Base-by-base conservation (phyloP, 2,113 vertebrate species). In the Plectropomus leopardus region DNA sequence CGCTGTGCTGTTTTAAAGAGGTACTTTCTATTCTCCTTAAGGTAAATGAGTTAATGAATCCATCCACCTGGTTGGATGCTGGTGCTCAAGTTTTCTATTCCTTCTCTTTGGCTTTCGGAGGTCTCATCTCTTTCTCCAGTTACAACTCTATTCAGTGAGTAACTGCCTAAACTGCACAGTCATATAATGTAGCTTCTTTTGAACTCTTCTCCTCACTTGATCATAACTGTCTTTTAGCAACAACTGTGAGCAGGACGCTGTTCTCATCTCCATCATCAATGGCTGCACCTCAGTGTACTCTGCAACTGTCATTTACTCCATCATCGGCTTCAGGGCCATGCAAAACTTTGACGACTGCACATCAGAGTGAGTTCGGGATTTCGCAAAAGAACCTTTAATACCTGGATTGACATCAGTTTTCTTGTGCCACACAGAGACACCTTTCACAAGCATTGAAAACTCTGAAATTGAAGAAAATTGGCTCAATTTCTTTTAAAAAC, bases 81-180 rank as follows among this genome's bases (percentile, higher is more conserved):
- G 98, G 98, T 0, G 96, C 98, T 8, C 98, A 99, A 75, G 98
- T 99, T 44, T 97, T 99, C 90, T 99, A 95, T 61, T 99, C 98
- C 28, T 99, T 99, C 92, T 98, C 98, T 0, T 36, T 99, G 90
- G 98, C 98, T 15, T 99, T 98, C 2, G 98, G 98, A 47, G 97
- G 98, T 7, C 97, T 99, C 80, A 99, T 99, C 88, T 98, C 98
- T 16, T 99, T 99, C 92, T 99, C 98, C 90, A 99, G 98, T 91
- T 99, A 99, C 92, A 99, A 99, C 90, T 95, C 98, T 2, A 24
- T 99, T 48, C 97, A 98, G 98, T 99, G 92, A 97, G 98, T 98
- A 36, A n/a, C 54, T 2, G 1, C 24, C 13, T 24, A 5, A 17
- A 16, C 4, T 51, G 4, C 14, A 32, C 23, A 26, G 13, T 48